These are phyloP conservation scores for Balearica regulorum DNA, from an alignment of 2,797 vertebrate species.

Conservation along the genomic window DNA sequence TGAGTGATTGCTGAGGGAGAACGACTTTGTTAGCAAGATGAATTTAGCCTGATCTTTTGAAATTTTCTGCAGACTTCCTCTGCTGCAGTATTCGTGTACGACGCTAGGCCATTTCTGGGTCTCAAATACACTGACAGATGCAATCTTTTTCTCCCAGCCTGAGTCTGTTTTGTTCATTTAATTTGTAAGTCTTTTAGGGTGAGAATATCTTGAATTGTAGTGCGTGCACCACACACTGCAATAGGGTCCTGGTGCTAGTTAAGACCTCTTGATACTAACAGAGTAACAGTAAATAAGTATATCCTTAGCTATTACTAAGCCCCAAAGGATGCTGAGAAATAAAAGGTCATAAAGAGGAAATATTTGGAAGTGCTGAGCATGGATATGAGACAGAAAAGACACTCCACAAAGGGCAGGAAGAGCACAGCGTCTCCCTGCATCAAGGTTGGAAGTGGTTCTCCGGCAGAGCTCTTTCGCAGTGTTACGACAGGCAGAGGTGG, in stretches of 20 bases:
- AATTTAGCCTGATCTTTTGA: background rate
- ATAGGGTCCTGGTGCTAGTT: background rate
- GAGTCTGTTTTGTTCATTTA: background rate
- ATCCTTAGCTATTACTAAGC: background rate
- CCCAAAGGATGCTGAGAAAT: background rate
- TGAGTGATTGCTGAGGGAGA: background rate
- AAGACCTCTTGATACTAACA: background rate
- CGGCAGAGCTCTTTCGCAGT: background rate
- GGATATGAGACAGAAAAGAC: background rate
- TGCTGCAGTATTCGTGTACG: background rate
- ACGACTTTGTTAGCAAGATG: constrained; percentile 5
- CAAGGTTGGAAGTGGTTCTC: background rate
- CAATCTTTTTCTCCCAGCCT: background rate
- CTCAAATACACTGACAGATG: background rate
- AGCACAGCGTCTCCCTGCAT: background rate
- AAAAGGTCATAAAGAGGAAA: background rate
- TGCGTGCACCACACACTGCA: background rate
- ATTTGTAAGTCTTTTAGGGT: background rate
- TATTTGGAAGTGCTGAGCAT: background rate
- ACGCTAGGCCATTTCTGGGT: background rate
- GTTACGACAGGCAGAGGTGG: background rate
- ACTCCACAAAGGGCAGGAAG: background rate
- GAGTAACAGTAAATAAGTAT: background rate
- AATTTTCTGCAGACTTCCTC: background rate
- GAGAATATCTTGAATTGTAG: background rate